Evolutionary conservation across 2,797 vertebrate species (phyloP).

Genomic region (Sebastes cheni): DNA sequence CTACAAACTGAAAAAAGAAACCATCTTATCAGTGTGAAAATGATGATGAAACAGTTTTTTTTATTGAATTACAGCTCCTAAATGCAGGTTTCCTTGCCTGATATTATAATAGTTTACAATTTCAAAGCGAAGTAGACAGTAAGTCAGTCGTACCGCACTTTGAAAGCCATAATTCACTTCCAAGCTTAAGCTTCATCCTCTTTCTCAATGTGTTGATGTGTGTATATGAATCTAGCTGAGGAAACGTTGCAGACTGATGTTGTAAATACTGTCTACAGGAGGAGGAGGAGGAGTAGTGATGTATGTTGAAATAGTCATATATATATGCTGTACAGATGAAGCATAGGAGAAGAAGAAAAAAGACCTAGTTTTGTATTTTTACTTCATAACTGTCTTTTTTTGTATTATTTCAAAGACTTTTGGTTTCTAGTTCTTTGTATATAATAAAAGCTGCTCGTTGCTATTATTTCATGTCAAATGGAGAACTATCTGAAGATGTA

Average conservation of each 20-base stretch:
- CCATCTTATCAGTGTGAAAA: neutral
- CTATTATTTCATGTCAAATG: slow-evolving; percentile 85
- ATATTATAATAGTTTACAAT: neutral
- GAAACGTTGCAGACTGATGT: slow-evolving; percentile 21
- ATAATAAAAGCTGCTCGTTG: slow-evolving; percentile 72
- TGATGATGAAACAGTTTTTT: neutral
- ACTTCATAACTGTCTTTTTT: slow-evolving; percentile 47
- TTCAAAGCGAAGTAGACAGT: neutral
- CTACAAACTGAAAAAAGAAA: neutral
- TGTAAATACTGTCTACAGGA: slow-evolving; percentile 77
- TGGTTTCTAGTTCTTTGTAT: slow-evolving; percentile 52
- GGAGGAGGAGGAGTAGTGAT: slow-evolving; percentile 62
- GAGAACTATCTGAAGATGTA: slow-evolving; percentile 35
- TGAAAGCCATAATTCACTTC: slow-evolving; percentile 19
- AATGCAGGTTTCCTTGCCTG: neutral
- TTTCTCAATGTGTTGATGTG: neutral
- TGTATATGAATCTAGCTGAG: slow-evolving; percentile 12
- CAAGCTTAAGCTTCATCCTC: neutral
- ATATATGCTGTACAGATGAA: slow-evolving; percentile 47
- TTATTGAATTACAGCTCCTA: neutral
- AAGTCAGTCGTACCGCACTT: neutral
- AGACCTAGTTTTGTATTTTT: slow-evolving; percentile 86
- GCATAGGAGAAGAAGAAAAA: slow-evolving; percentile 65
- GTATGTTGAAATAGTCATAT: slow-evolving; percentile 16
- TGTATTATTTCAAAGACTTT: slow-evolving; percentile 52